Evolutionary conservation across 2,113 vertebrate species (phyloP), one percentile per base, ranked within the genome.

Genomic region (Murina feae): DNA sequence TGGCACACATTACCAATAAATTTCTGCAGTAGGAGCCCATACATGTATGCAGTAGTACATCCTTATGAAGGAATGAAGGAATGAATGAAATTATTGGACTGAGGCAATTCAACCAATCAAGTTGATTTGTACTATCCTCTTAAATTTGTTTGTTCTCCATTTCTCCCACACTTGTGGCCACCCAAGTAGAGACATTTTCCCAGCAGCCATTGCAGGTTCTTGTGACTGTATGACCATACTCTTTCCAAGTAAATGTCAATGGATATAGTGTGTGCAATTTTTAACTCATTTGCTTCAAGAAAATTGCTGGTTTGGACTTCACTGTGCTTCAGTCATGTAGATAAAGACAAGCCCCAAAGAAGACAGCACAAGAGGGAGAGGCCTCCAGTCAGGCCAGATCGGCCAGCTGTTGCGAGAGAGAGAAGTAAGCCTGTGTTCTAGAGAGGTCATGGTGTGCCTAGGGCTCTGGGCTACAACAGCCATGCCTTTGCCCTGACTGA

Each of bases 241-340:
- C 66, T 86, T 32, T 91, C 23, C 69, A 89, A 63, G 72, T 39
- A 96, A 58, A 75, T 28, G 35, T 53, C 49, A 91, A 63, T 20
- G 58, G 47, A 49, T 69, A 25, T 16, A 47, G 87, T 4, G 9
- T n/a, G 25, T 68, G 16, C 28, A 72, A 74, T 58, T 72, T 68
- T 91, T 69, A 92, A 94, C 32, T 86, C 63, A 72, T 30, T 21
- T 83, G 8, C 55, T 95, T 89, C 63, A 76, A 75, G 92, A 76
- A 60, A 90, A 83, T 12, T 18, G 9, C 39, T 60, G 60, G 35
- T 47, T 14, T 74, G 10, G 79, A 35, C 37, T 75, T 94, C 21
- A 30, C 16, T 25, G 14, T 51, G 44, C 37, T 74, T 80, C 63
- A 53, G 12, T 30, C 6, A 39, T 18, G 18, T 11, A 63, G 66